These are phyloP conservation scores for Austrofundulus limnaeus DNA, from an alignment of 2,113 vertebrate species.

Conservation along the genomic window DNA sequence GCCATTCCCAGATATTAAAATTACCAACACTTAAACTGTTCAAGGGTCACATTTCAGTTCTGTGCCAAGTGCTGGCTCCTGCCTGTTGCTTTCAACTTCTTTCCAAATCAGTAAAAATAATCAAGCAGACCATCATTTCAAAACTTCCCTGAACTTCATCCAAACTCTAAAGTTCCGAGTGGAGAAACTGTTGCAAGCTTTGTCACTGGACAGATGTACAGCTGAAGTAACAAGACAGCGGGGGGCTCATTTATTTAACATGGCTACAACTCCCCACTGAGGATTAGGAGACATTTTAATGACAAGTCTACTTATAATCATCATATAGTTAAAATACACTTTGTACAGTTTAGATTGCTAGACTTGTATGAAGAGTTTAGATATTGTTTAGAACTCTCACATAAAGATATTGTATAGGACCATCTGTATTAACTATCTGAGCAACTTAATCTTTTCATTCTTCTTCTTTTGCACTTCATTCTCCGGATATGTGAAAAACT, in stretches of 20 bases:
- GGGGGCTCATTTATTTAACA: constrained; percentile 6
- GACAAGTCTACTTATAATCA: no score
- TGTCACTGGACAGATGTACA: constrained; percentile 29
- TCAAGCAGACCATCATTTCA: constrained; percentile 25
- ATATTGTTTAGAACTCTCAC: no score
- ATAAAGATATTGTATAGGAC: no score
- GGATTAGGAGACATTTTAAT: no score
- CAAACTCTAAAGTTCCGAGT: constrained; percentile 14
- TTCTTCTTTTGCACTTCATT: no score
- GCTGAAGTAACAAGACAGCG: constrained; percentile 3
- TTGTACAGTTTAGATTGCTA: no score
- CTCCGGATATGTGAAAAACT: no score
- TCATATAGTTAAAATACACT: no score
- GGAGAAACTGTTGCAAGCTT: constrained; percentile 23
- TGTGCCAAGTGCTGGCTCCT: constrained; percentile 24
- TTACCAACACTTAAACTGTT: constrained; percentile 11
- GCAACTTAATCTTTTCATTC: no score
- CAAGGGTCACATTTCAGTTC: constrained; percentile 42
- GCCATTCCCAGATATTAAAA: constrained; percentile 25
- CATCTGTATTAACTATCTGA: no score
- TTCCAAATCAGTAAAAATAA: constrained; percentile 52
- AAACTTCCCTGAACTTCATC: constrained; percentile 39
- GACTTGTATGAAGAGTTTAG: no score
- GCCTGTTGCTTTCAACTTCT: constrained; percentile 39
- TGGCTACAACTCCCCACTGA: background rate